Base-by-base conservation (phyloP, 2,797 vertebrate genomes). In the Capromys pilorides region DNA sequence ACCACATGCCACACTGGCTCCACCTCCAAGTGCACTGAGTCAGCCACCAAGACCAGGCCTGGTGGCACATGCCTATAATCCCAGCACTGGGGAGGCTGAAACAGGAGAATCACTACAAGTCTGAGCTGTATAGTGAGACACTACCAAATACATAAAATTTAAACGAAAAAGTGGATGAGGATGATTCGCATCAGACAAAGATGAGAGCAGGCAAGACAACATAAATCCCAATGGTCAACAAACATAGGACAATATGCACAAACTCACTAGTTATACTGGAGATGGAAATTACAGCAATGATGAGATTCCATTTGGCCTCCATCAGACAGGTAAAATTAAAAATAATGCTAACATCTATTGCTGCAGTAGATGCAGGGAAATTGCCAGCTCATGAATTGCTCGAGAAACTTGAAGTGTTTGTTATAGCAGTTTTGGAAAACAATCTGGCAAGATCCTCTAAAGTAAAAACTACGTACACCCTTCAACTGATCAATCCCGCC, bases 271-370 rank as follows among this genome's bases (percentile, higher is more conserved):
- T 3, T 36, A 36, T 24, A 12, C 6, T 0, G n/a, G 73, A 73
- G 75, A 64, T 18, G 28, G 67, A 79, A 91, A 77, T 61, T 14
- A 16, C 24, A 62, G 59, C 57, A n/a, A 57, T 77, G 9, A 0
- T 28, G 79, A 86, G 36, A 49, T 80, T 89, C 86, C 36, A 36
- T 69, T 83, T 92, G 82, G 28, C 54, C 77, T 77, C 51, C 31
- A 36, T 5, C 54, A 80, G 69, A 59, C 41, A 77, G 39, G 64
- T 57, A 82, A 92, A 94, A 81, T 57, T 45, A 66, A 71, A 73
- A 96, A 93, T 45, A 77, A 71, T 31, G 39, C 22, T 14, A 89
- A 82, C 71, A 81, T 45, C 36, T 36, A 54, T 64, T 88, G 88
- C 89, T 91, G 41, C 4, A 66, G 28, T n/a, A 13, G 61, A 54